phyloP scores from a whole-genome alignment of 2,113 vertebrate genomes.

The Terrapene triunguis region DNA sequence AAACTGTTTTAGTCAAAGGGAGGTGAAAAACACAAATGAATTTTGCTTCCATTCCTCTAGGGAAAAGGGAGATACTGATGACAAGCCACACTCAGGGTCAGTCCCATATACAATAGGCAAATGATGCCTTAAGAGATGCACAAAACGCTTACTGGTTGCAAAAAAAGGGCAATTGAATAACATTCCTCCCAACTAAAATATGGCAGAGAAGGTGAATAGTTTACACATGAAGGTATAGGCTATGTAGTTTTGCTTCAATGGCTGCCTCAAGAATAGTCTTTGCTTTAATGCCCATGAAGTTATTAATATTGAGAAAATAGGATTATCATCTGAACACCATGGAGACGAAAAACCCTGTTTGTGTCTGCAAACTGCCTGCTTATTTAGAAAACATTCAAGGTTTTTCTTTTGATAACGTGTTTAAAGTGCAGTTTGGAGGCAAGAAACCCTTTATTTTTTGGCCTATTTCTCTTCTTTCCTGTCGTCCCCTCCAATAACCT shows the following conservation, averaged over 20 bases:
- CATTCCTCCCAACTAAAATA: neutral
- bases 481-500: neutral
- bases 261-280: constrained; percentile 38
- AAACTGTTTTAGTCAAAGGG: neutral
- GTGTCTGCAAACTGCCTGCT: constrained; percentile 41
- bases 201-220: neutral
- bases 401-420: neutral
- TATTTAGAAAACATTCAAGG: neutral
- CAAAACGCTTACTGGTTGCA: neutral
- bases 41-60: neutral
- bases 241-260: neutral
- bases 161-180: neutral
- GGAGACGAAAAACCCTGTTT: constrained; percentile 27
- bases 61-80: neutral
- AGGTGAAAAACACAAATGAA: neutral
- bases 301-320: constrained; percentile 60
- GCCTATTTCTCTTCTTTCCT: neutral
- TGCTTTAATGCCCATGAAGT: constrained; percentile 7
- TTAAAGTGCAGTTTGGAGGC: neutral
- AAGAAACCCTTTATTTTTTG: neutral
- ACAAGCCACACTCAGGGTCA: neutral
- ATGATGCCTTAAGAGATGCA: neutral
- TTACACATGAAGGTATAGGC: neutral
- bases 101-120: neutral
- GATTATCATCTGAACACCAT: constrained; percentile 28